phyloP scores from a whole-genome alignment of 2,797 vertebrate species.

The Catamblyrhynchus diadema region DNA sequence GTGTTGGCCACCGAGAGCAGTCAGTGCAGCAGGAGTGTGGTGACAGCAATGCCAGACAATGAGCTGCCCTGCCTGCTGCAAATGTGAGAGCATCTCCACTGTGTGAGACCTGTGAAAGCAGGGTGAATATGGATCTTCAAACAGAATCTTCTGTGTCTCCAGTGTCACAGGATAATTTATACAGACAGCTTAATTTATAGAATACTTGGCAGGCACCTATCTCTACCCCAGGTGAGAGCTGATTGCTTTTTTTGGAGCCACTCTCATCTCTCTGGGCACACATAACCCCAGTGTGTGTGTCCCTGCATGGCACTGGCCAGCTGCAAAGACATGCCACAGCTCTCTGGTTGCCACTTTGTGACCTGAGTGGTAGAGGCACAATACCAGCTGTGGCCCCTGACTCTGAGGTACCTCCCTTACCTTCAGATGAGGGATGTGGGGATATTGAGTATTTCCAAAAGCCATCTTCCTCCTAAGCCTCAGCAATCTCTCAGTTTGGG shows the following conservation, averaged over 20 bases:
- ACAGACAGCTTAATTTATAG: neutral
- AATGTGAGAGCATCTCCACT: no score
- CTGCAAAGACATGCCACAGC: neutral
- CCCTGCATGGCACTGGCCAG: neutral
- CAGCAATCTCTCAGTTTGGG: neutral
- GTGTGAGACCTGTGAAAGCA: neutral
- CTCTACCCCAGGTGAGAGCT: neutral
- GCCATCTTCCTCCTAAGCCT: neutral
- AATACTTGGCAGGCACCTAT: neutral
- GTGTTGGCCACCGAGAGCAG: neutral
- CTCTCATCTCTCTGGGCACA: neutral
- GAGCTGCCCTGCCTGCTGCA: neutral
- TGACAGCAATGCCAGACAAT: neutral
- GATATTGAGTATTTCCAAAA: neutral
- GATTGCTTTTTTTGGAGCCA: neutral
- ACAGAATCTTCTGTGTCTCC: neutral
- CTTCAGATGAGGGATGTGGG: neutral
- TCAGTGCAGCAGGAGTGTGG: neutral
- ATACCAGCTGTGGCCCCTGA: neutral
- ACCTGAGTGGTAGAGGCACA: neutral
- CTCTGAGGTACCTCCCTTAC: neutral
- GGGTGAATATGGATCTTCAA: neutral
- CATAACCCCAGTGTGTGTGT: accelerated
- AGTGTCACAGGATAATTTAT: neutral
- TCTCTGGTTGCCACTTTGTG: neutral